Conservation (phyloP, 2,888 invertebrate species). For the Xylophagus ater region DNA sequence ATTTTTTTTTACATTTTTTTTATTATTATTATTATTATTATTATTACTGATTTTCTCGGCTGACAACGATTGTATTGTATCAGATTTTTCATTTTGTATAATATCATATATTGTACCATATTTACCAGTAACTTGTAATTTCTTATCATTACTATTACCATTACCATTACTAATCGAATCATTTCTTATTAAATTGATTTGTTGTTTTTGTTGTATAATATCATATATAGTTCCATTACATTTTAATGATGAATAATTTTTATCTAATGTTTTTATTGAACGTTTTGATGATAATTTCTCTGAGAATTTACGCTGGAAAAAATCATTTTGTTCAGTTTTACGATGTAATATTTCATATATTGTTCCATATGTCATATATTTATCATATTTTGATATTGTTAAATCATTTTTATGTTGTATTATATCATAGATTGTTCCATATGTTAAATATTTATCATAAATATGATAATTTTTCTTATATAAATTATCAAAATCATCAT, state of each 20-base stretch:
- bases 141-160: slow-evolving; percentile 13
- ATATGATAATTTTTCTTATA: slow-evolving; percentile 37
- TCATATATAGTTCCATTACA: slow-evolving; percentile 36
- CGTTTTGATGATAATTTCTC: slow-evolving; percentile 25
- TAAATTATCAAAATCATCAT: no score
- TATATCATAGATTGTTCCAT: slow-evolving; percentile 40
- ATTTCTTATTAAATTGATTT: slow-evolving; percentile 9
- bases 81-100: slow-evolving; percentile 25
- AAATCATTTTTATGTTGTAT: slow-evolving; percentile 37
- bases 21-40: slow-evolving; percentile 10
- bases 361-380: slow-evolving; percentile 40
- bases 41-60: slow-evolving; percentile 21
- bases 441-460: slow-evolving; percentile 35
- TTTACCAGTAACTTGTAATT: slow-evolving; percentile 21
- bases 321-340: slow-evolving; percentile 29
- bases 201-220: slow-evolving; percentile 34
- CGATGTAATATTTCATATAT: slow-evolving; percentile 40
- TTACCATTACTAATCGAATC: slow-evolving; percentile 3
- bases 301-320: slow-evolving; percentile 35
- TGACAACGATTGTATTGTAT: slow-evolving; percentile 20
- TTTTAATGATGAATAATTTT: slow-evolving; percentile 18
- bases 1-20: slow-evolving; percentile 19
- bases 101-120: slow-evolving; percentile 40
- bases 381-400: slow-evolving; percentile 37
- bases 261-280: slow-evolving; percentile 11